These are phyloP conservation scores for Tuta absoluta DNA, from an alignment of 2,888 invertebrate species.

Conservation along the genomic window DNA sequence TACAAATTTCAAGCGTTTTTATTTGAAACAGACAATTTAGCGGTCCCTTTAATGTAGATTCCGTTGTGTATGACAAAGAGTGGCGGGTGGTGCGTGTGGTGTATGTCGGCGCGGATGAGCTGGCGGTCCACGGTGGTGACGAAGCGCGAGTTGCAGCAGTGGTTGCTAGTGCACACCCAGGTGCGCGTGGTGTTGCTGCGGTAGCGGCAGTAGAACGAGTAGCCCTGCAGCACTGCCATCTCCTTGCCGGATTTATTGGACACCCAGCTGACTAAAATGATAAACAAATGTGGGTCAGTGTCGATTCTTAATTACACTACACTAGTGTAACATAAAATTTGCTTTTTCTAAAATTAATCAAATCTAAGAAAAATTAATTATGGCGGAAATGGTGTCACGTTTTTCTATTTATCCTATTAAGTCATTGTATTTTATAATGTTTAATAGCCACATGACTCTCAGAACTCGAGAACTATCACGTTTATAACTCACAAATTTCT, in stretches of 20 bases:
- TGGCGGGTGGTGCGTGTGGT: constrained; percentile 60
- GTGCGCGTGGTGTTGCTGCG: background rate
- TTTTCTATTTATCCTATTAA: no score
- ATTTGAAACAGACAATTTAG: background rate
- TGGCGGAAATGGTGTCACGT: no score
- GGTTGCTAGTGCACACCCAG: constrained; percentile 32
- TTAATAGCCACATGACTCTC: no score
- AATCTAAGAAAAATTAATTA: no score
- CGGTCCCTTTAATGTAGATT: background rate
- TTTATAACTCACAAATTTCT: no score
- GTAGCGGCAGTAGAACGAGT: constrained; percentile 32
- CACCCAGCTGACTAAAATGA: background rate
- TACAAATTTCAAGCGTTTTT: background rate
- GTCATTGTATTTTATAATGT: no score
- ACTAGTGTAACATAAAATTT: no score
- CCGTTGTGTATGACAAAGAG: constrained; percentile 26
- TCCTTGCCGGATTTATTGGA: constrained; percentile 15
- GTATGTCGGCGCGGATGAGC: constrained; percentile 62
- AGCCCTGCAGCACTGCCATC: constrained; percentile 30
- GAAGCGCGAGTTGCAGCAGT: constrained; percentile 54
- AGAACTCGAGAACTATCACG: no score
- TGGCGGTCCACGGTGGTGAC: constrained; percentile 63
- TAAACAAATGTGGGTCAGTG: background rate
- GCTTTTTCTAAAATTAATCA: no score
- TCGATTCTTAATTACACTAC: background rate